Evolutionary conservation across 2,888 invertebrate genomes (phyloP).

Genomic region (Troglohyphantes excavatus): DNA sequence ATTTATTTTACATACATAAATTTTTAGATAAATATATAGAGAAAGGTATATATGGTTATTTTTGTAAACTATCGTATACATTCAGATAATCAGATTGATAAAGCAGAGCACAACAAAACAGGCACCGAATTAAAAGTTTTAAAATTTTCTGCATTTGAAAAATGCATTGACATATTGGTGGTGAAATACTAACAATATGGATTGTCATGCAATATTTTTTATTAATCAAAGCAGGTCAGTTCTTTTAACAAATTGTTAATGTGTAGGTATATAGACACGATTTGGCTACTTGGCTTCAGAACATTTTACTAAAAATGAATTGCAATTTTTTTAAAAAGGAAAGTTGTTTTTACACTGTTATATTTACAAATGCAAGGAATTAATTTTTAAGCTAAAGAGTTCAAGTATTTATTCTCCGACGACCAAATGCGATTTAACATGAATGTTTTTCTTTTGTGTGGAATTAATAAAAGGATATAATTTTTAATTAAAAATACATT

Average conservation of each 20-base stretch:
- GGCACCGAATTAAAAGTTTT: slow-evolving; percentile 67
- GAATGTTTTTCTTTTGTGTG: too few relatives aligned
- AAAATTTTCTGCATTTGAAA: slow-evolving; percentile 44
- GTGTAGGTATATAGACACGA: background rate
- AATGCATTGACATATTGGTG: slow-evolving; percentile 57
- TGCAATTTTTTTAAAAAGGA: too few relatives aligned
- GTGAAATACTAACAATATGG: slow-evolving; percentile 57
- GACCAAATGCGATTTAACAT: too few relatives aligned
- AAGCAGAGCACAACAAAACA: slow-evolving; percentile 50
- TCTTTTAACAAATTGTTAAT: slow-evolving; percentile 17
- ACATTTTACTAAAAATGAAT: too few relatives aligned
- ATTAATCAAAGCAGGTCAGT: too few relatives aligned
- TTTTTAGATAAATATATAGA: slow-evolving; percentile 75
- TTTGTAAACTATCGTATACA: slow-evolving; percentile 62
- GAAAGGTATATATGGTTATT: slow-evolving; percentile 69
- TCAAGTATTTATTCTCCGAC: too few relatives aligned
- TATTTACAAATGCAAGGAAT: too few relatives aligned
- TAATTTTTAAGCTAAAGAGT: too few relatives aligned
- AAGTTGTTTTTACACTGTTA: too few relatives aligned
- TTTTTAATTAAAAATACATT: too few relatives aligned
- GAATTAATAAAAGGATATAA: too few relatives aligned
- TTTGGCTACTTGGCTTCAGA: background rate
- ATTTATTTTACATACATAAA: slow-evolving; percentile 75
- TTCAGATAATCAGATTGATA: slow-evolving; percentile 53
- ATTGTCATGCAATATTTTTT: slow-evolving; percentile 71